Evolutionary conservation across 2,797 vertebrate genomes (phyloP).

Genomic region (Kryptopterus vitreolus): DNA sequence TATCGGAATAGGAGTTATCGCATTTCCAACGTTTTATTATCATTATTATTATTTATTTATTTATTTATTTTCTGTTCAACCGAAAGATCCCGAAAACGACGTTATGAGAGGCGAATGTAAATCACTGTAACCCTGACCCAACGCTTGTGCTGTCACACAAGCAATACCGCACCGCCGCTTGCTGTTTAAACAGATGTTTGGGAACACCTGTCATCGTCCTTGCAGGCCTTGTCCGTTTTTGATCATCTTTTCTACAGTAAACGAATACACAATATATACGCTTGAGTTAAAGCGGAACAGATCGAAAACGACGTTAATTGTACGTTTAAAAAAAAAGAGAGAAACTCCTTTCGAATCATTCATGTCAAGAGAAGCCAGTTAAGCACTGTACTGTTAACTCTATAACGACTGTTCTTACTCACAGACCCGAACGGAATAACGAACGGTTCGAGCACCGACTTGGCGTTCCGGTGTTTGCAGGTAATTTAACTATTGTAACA

Average conservation of each 20-base stretch:
- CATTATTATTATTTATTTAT: no score
- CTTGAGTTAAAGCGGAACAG: background rate
- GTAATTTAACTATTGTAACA: constrained; percentile 41
- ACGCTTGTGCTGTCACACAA: background rate
- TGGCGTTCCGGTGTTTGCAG: constrained; percentile 44
- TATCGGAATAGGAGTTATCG: background rate
- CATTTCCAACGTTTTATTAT: no score
- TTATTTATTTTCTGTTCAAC: no score
- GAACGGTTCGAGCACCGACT: constrained; percentile 37
- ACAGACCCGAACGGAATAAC: constrained; percentile 17
- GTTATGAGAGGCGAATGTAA: background rate
- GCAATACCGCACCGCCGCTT: constrained; percentile 20
- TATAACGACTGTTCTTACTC: constrained; percentile 45
- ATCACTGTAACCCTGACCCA: background rate
- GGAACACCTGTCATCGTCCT: constrained; percentile 9
- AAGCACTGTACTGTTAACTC: constrained; percentile 43
- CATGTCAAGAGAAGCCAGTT: constrained; percentile 15
- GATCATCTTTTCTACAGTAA: background rate
- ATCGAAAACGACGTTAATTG: background rate
- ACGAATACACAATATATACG: background rate
- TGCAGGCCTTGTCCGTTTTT: background rate
- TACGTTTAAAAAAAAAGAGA: no score
- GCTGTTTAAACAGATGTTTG: background rate
- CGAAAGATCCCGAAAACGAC: no score
- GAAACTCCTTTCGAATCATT: background rate